Evolutionary conservation across 2,113 vertebrate species (phyloP).

Genomic region (Sinocyclocheilus maitianheensis): DNA sequence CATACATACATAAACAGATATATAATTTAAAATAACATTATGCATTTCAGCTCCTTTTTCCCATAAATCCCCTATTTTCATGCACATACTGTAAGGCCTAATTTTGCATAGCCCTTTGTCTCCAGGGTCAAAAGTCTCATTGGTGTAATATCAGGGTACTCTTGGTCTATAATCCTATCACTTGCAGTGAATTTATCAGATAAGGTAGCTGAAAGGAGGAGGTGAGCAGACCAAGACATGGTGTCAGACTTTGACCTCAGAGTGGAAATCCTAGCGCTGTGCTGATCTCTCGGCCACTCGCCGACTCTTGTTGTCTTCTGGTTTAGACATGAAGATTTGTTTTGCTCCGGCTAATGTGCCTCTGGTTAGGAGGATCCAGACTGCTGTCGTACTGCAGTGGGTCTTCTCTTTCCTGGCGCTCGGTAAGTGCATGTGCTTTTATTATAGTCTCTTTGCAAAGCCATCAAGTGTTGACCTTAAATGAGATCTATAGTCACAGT

Average conservation of each 20-base stretch:
- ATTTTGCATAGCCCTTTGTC: conserved; percentile 2
- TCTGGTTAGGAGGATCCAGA: conserved; percentile 79
- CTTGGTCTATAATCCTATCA: conserved; percentile 51
- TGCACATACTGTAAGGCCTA: neutral
- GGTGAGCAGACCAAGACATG: conserved; percentile 41
- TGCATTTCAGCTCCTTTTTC: neutral
- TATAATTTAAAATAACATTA: neutral
- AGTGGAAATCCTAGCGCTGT: neutral
- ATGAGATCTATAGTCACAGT: neutral
- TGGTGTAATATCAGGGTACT: conserved; percentile 46
- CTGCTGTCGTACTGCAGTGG: conserved; percentile 76
- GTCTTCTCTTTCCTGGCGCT: conserved; percentile 80
- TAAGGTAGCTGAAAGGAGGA: conserved; percentile 58
- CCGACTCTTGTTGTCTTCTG: conserved; percentile 16
- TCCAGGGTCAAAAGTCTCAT: conserved; percentile 65
- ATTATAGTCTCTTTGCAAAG: neutral
- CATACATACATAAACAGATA: neutral
- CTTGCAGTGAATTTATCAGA: conserved; percentile 55
- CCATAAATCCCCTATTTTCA: neutral
- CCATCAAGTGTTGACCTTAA: neutral
- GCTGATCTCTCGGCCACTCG: conserved; percentile 1
- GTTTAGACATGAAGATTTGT: conserved; percentile 75
- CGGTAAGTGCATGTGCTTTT: conserved; percentile 74
- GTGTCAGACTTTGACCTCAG: conserved; percentile 72
- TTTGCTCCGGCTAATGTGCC: conserved; percentile 78